Evolutionary conservation across 2,888 invertebrate genomes (phyloP), one percentile per base, ranked within the genome.

Genomic region (Monochamus alternatus): DNA sequence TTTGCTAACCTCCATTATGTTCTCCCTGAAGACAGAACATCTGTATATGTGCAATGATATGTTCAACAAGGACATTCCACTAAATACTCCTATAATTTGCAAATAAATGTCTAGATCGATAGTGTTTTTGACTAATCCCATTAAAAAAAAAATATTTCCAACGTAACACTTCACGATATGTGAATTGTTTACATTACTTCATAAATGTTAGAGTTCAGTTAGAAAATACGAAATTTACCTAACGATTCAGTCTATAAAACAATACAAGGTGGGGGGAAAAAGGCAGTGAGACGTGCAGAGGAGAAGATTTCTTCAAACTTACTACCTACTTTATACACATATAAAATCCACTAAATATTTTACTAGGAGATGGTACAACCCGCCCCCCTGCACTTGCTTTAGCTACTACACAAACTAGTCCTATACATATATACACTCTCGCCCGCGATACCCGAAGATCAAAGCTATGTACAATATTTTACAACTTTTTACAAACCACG

Each of bases 231-330:
- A 78, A 78, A 80, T 77, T 78, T 79, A 76, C 75, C 78, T 79
- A 81, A 75, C 63, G 55, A 70, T 76, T 78, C 75, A 80, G 78
- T 81, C 78, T 81, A 81, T 75, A 75, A 67, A 73, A 76, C 75
- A 63, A 65, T 74, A 69, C 69, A 69, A 59, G 58, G 69, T 44
- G 69, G 69, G 44, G 44, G n/a, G 30, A 60, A 55, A 68, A 22
- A 12, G 62, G 43, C 38, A 14, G 44, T 47, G 47, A 12, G 22
- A 64, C 10, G 64, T 30, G 22, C 47, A 64, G 64, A 47, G 30
- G 31, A 2, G 31, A 10, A 10, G 14, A 64, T 47, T 47, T 47
- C 31, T 12, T 44, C 10, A 43, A 43, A 69, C 59, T 44, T 43
- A 38, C 44, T 59, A 31, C 47, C 60, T 69, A 59, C 12, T 31